A percentile compares a stretch with the other conserved stretches of the same genome.
Conservation (phyloP, 2,113 vertebrate genomes). For the Helogale parvula region DNA sequence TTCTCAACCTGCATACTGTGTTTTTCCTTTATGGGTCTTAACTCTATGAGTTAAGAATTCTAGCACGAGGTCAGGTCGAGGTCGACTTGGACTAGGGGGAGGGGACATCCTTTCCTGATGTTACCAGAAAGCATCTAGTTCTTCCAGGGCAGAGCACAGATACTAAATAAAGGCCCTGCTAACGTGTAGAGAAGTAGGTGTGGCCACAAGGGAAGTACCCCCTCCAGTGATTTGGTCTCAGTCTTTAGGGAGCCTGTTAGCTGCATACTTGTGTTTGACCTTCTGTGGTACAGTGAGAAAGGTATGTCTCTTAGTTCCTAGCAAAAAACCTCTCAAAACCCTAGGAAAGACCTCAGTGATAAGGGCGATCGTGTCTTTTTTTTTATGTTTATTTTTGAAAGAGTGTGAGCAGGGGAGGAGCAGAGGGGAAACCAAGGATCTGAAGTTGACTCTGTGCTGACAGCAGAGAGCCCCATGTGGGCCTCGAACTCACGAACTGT, state of each 20-base stretch:
- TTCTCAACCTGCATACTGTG: background rate
- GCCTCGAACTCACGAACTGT: too few relatives aligned
- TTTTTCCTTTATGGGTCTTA: background rate
- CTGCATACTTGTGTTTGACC: background rate
- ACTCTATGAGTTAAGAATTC: background rate
- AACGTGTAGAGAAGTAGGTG: too few relatives aligned
- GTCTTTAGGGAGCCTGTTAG: background rate
- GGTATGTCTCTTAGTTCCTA: background rate
- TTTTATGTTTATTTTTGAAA: background rate
- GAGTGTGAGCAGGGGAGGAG: too few relatives aligned
- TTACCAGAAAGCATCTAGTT: background rate
- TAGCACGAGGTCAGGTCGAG: background rate
- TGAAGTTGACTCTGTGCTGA: too few relatives aligned
- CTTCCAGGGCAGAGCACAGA: background rate
- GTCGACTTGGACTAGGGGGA: background rate
- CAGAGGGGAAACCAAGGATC: too few relatives aligned
- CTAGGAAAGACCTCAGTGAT: background rate
- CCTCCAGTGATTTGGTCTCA: background rate
- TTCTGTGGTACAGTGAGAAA: background rate
- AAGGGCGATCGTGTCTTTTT: background rate
- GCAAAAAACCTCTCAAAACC: background rate
- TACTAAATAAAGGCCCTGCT: background rate
- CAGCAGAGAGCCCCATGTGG: too few relatives aligned
- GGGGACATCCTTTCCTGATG: background rate
- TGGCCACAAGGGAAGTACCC: background rate